phyloP scores from a whole-genome alignment of 2,113 vertebrate genomes.

The Corydoras sp. region DNA sequence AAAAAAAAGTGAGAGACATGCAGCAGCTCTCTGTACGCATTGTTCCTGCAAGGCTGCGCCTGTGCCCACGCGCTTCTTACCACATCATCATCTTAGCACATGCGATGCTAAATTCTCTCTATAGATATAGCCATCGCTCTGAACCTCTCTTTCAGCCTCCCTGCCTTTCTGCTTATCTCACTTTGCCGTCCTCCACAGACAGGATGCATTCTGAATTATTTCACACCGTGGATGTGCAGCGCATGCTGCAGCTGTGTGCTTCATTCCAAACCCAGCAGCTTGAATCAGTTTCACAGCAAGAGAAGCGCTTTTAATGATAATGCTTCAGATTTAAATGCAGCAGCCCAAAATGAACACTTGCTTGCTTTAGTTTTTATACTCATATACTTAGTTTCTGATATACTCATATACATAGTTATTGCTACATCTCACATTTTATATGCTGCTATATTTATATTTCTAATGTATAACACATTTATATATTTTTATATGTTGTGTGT shows the following conservation, averaged over 20 bases:
- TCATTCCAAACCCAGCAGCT: conserved; percentile 10
- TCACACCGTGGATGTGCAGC: conserved; percentile 46
- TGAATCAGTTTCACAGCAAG: conserved; percentile 25
- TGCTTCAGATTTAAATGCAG: too few species aligned
- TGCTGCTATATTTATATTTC: too few species aligned
- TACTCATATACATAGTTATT: too few species aligned
- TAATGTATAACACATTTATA: too few species aligned
- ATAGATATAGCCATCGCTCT: conserved; percentile 2
- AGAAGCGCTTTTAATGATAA: background rate
- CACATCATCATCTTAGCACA: conserved; percentile 54
- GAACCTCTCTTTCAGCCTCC: conserved; percentile 19
- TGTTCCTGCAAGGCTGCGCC: conserved; percentile 30
- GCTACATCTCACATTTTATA: too few species aligned
- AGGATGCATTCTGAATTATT: conserved; percentile 47
- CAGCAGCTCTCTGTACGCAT: conserved; percentile 52
- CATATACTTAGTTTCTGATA: too few species aligned
- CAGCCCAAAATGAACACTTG: too few species aligned
- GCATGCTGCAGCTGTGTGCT: conserved; percentile 24
- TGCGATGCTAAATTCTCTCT: conserved; percentile 56
- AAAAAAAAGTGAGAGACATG: conserved; percentile 46
- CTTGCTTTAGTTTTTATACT: too few species aligned
- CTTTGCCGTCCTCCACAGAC: conserved; percentile 44
- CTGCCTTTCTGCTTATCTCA: conserved; percentile 35
- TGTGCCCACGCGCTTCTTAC: conserved; percentile 59
- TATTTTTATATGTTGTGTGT: too few species aligned